Percentiles rank a stretch among this genome's conserved stretches.
Evolutionary conservation across 2,888 invertebrate genomes (phyloP).

Genomic region (Ramazzottius varieornatus): DNA sequence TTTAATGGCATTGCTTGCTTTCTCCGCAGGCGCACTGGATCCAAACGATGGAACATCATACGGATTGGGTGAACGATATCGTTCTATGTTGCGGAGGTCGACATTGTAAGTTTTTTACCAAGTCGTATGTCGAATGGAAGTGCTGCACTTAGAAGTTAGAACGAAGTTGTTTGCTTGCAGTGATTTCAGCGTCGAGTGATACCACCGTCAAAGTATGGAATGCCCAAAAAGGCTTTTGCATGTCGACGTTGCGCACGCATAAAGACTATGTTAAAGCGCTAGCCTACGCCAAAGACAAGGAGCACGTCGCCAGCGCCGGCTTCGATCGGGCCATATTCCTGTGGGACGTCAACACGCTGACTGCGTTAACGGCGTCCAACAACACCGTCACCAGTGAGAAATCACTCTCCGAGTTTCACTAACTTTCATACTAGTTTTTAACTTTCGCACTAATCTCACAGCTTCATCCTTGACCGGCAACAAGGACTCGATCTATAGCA

Average conservation of each 20-base stretch:
- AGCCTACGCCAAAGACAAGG: conserved; percentile 86
- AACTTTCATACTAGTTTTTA: conserved; percentile 5
- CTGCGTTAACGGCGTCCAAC: conserved; percentile 85
- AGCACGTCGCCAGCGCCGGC: conserved; percentile 69
- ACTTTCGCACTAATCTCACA: conserved; percentile 18
- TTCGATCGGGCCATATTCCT: conserved; percentile 82
- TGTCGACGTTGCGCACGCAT: conserved; percentile 90
- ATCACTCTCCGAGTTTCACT: not conserved
- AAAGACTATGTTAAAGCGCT: conserved; percentile 93
- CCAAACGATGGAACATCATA: conserved; percentile 96
- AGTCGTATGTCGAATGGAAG: too few species aligned
- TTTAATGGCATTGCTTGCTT: too few species aligned
- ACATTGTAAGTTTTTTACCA: conserved; percentile 50
- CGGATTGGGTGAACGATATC: conserved; percentile 99
- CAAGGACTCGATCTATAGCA: conserved; percentile 90
- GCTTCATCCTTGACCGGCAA: conserved; percentile 83
- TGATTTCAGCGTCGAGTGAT: conserved; percentile 95
- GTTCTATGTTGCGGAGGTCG: conserved; percentile 85
- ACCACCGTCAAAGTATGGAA: conserved; percentile 99
- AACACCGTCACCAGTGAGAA: conserved; percentile 78
- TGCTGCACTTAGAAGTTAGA: too few species aligned
- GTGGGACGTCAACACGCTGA: conserved; percentile 94
- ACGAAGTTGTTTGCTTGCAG: conserved; percentile 32
- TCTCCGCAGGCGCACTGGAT: conserved; percentile 49
- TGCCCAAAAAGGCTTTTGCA: conserved; percentile 92